Evolutionary conservation across 1,140 invertebrate species (phyloP), one percentile per base, ranked within the genome.

Genomic region (Doryteuthis pealeii): DNA sequence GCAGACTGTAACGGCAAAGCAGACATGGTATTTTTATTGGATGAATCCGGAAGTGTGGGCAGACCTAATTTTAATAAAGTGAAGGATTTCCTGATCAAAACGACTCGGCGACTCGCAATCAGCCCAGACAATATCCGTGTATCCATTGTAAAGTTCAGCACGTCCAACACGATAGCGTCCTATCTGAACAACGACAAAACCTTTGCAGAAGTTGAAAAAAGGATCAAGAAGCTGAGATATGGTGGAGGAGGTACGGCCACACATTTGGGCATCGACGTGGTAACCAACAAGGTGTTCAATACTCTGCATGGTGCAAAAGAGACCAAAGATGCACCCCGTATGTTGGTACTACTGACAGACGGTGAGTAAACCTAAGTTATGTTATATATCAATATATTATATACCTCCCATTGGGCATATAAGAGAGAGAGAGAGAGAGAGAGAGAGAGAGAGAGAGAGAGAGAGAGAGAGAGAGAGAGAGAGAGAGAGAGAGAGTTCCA

Each of bases 1-100:
- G 28, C 58, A 81, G 81, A 79, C 10, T 83, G 80, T 70, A 77
- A 77, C 5, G 26, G 26, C 65, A 40, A 74, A 32, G 68, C 78
- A 35, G 79, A 80, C 49, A 45, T 82, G 18, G 79, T 66, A 35
- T 79, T 80, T 73, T 68, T 82, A 0, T 54, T 79, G 30, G 78
- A 82, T 49, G 73, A 72, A 65, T 80, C 77, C 1, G 75, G 78
- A 14, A 76, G 74, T 69, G 54, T 80, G 31, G 71, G 58, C 12
- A 22, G 54, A 3, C 74, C 70, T 26, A 74, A 80, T 40, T 79
- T 78, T n/a, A 30, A 30, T n/a, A 67, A 71, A 58, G 72, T 73
- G 15, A 76, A 79, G 62, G 58, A 70, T 15, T 82, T 82, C 28
- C 68, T 79, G 5, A 65, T 67, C 15, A 71, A 75, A 1, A 72